These are phyloP conservation scores for Oryzias celebensis DNA, from an alignment of 2,113 vertebrate genomes.

Conservation along the genomic window DNA sequence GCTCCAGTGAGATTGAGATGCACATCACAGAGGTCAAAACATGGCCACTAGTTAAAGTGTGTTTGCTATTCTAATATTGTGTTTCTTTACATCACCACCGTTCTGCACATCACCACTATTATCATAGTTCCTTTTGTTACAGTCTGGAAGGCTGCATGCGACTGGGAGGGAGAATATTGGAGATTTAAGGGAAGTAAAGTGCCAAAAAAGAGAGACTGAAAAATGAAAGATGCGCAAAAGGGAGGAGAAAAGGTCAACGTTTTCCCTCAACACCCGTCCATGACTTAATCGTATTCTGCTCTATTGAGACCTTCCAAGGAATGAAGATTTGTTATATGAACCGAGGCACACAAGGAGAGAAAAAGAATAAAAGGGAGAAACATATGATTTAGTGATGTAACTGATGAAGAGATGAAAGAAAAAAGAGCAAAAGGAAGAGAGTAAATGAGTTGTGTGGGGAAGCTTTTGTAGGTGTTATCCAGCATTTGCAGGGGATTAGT, in stretches of 20 bases:
- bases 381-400: constrained; percentile 29
- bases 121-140: constrained; percentile 83
- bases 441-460: not conserved
- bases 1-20: constrained; percentile 35
- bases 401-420: constrained; percentile 43
- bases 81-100: constrained; percentile 81
- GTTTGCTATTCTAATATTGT: constrained; percentile 83
- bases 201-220: constrained; percentile 85
- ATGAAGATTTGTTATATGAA: constrained; percentile 76
- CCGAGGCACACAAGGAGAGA: constrained; percentile 37
- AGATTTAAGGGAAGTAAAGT: constrained; percentile 76
- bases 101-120: constrained; percentile 74
- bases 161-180: constrained; percentile 67
- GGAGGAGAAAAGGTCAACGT: constrained; percentile 95
- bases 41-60: constrained; percentile 79
- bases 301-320: constrained; percentile 92
- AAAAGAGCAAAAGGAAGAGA: constrained; percentile 17
- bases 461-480: constrained; percentile 19
- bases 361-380: constrained; percentile 36
- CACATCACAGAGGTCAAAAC: constrained; percentile 81
- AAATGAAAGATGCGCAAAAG: constrained; percentile 84
- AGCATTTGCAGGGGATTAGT: not conserved
- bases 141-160: constrained; percentile 68
- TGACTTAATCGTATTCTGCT: constrained; percentile 94
- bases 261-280: constrained; percentile 98